Evolutionary conservation across 2,797 vertebrate species (phyloP).

Genomic region (Leptodactylus fallax): DNA sequence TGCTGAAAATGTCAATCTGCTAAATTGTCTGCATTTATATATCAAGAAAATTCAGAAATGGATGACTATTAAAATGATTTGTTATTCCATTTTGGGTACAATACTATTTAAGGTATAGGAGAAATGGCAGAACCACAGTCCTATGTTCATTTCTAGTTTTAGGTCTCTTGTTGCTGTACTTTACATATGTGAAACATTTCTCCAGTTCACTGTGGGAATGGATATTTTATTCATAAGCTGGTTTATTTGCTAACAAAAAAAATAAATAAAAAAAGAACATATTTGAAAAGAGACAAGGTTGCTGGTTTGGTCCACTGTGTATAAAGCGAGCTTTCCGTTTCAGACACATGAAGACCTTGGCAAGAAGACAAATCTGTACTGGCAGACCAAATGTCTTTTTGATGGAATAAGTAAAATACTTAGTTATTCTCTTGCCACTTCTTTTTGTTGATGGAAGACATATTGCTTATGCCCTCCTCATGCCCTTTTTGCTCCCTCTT

Average conservation of each 20-base stretch:
- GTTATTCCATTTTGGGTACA: not conserved
- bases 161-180: not conserved
- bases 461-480: conserved; percentile 61
- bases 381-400: conserved; percentile 64
- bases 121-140: not conserved
- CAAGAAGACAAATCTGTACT: conserved; percentile 66
- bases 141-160: not conserved
- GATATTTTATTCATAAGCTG: conserved; percentile 47
- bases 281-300: conserved; percentile 47
- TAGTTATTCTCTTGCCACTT: conserved; percentile 68
- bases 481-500: conserved; percentile 60
- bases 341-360: conserved; percentile 63
- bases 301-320: conserved; percentile 44
- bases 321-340: conserved; percentile 65
- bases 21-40: not conserved
- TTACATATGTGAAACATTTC: conserved; percentile 6
- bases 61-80: not conserved
- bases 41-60: not conserved
- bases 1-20: not conserved
- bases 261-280: conserved; percentile 44
- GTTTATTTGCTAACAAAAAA: conserved; percentile 49
- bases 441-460: conserved; percentile 66
- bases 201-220: conserved; percentile 8
- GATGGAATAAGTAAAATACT: conserved; percentile 68
- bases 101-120: not conserved